Base-by-base conservation (phyloP, 1,140 invertebrate species). In the Mycetomoellerius zeteki region DNA sequence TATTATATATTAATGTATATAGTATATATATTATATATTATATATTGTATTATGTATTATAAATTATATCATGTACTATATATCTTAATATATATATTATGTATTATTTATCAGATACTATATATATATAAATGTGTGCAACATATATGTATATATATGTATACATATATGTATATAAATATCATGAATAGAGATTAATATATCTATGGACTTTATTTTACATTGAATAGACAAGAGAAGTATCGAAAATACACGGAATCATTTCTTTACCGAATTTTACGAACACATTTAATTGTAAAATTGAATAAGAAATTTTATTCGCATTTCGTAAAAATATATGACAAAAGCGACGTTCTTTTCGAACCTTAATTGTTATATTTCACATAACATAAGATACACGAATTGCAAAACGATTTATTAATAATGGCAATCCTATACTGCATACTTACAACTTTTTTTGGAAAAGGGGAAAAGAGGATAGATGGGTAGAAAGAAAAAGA, bases 401-500 rank as follows among this genome's bases (percentile, higher is more conserved):
- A 21, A 43, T 77, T 37, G 30, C 30, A 33, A 37, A 37, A 58
- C 10, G 24, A 62, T 14, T 21, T 67, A 19, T 21, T 67, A 19
- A 43, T 43, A n/a, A 33, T 65, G 16, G n/a, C 5, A 56, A 72
- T 47, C 7, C 3, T 30, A 72, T 76, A 58, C 30, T 33, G 33
- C 14, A 58, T 62, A 64, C 6, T 62, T 62, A 43, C 2, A 77
- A 1, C 7, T 19, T 27, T 47, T 76, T 64, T 52, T 16, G 6
- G 6, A 50, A 43, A 43, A 43, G 8, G 37, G 33, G 6, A 67
- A 33, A 65, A 58, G 30, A 50, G 69, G 19, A 73, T 14, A 80
- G 52, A 52, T 72, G 72, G 52, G 62, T 50, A 56, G 47, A 76
- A 72, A 50, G 19, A 62, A 85, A 73, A 62, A 24, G 56, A 30